These are phyloP conservation scores for Nezara viridula DNA, from an alignment of 2,888 invertebrate genomes.

Conservation along the genomic window DNA sequence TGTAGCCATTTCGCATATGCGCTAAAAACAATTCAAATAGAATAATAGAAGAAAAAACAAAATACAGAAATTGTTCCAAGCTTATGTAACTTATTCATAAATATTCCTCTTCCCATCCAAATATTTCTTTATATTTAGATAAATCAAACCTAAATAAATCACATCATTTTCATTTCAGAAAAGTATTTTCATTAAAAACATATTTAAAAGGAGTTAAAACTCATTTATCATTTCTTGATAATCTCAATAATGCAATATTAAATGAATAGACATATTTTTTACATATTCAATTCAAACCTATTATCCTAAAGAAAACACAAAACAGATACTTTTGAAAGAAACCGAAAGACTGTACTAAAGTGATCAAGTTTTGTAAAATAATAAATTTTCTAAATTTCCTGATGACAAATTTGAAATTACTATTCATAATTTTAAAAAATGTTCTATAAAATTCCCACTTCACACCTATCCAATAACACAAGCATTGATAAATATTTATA, in stretches of 20 bases:
- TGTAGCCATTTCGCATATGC: slow-evolving; percentile 39
- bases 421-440: no score
- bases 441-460: no score
- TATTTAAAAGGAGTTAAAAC: not conserved
- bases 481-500: no score
- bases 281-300: no score
- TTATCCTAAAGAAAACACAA: no score
- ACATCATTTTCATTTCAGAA: not conserved
- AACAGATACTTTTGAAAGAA: no score
- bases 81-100: not conserved
- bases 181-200: not conserved
- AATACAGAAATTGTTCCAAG: slow-evolving; percentile 15
- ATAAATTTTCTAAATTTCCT: no score
- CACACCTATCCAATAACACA: no score
- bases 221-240: not conserved
- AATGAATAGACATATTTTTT: not conserved
- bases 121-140: not conserved
- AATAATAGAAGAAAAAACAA: slow-evolving; percentile 28
- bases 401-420: no score
- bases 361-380: no score
- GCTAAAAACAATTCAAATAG: slow-evolving; percentile 33
- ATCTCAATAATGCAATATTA: not conserved
- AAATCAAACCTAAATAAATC: not conserved
- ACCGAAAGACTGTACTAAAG: no score
- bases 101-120: not conserved